A percentile compares a stretch with the other conserved stretches of the same genome.
phyloP scores from a whole-genome alignment of 2,888 invertebrate genomes.

The Tineola bisselliella region DNA sequence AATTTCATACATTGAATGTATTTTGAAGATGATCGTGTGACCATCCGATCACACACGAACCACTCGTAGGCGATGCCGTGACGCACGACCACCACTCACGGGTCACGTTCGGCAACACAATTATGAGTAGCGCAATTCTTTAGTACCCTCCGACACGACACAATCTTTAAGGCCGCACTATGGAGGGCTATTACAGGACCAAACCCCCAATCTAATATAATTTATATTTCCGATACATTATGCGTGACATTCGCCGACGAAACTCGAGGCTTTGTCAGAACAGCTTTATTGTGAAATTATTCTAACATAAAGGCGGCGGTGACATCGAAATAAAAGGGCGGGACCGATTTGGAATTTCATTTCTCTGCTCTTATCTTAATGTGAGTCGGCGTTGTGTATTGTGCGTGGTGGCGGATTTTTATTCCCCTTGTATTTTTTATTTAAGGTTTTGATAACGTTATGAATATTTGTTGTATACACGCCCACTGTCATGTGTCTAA shows the following conservation, averaged over 20 bases:
- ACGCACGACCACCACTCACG: conserved; percentile 33
- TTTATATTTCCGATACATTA: conserved; percentile 52
- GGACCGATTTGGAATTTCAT: conserved; percentile 39
- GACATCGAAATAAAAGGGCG: conserved; percentile 35
- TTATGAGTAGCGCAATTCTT: conserved; percentile 48
- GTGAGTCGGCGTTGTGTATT: conserved; percentile 28
- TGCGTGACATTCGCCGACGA: conserved; percentile 36
- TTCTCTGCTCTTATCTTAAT: conserved; percentile 39
- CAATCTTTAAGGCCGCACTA: conserved; percentile 24
- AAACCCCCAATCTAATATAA: conserved; percentile 47
- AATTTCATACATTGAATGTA: not conserved
- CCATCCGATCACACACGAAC: conserved; percentile 6
- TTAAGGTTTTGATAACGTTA: conserved; percentile 19
- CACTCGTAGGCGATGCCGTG: conserved; percentile 27
- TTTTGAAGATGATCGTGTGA: not conserved
- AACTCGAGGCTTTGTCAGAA: conserved; percentile 31
- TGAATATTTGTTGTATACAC: conserved; percentile 12
- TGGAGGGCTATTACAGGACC: conserved; percentile 29
- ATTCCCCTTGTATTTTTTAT: conserved; percentile 26
- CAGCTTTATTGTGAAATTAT: conserved; percentile 38
- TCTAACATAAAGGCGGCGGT: conserved; percentile 28
- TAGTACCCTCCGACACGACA: conserved; percentile 47
- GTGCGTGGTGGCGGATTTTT: conserved; percentile 17
- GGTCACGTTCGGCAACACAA: conserved; percentile 35
- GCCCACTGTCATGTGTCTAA: conserved; percentile 11